These are phyloP conservation scores for Neoscelio sp. DNA, from an alignment of 2,888 invertebrate species.

Conservation along the genomic window DNA sequence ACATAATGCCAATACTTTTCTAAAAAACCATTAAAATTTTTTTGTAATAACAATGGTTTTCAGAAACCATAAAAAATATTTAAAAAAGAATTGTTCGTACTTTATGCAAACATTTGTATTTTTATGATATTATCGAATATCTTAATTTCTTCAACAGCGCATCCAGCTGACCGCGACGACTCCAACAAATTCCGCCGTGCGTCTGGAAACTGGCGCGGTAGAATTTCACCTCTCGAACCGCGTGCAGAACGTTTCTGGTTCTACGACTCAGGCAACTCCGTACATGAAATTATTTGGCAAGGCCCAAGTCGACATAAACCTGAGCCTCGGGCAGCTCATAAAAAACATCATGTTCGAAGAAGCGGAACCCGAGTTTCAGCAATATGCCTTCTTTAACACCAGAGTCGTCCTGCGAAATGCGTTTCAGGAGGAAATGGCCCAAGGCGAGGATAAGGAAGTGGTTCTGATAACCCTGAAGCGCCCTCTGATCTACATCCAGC, in stretches of 20 bases:
- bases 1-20: too few relatives aligned
- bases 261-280: constrained; percentile 84
- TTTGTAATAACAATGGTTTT: too few relatives aligned
- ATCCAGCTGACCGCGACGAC: constrained; percentile 99
- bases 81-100: too few relatives aligned
- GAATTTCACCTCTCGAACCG: constrained; percentile 97
- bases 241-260: constrained; percentile 92
- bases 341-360: constrained; percentile 98
- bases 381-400: constrained; percentile 99
- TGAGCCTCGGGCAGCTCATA: constrained; percentile 97
- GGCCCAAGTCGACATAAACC: constrained; percentile 96
- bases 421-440: constrained; percentile 95
- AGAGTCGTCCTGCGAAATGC: constrained; percentile 93
- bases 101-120: too few relatives aligned
- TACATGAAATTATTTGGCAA: constrained; percentile 90
- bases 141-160: constrained; percentile 84
- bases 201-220: constrained; percentile 97
- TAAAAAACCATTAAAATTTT: too few relatives aligned
- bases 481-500: constrained; percentile 98
- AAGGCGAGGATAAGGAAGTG: constrained; percentile 92
- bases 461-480: constrained; percentile 95
- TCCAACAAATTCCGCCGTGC: constrained; percentile 97
- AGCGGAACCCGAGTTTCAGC: constrained; percentile 98
- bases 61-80: too few relatives aligned
- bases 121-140: too few relatives aligned